Conservation (phyloP, 2,113 vertebrate genomes). For the Brevimyrus niger region DNA sequence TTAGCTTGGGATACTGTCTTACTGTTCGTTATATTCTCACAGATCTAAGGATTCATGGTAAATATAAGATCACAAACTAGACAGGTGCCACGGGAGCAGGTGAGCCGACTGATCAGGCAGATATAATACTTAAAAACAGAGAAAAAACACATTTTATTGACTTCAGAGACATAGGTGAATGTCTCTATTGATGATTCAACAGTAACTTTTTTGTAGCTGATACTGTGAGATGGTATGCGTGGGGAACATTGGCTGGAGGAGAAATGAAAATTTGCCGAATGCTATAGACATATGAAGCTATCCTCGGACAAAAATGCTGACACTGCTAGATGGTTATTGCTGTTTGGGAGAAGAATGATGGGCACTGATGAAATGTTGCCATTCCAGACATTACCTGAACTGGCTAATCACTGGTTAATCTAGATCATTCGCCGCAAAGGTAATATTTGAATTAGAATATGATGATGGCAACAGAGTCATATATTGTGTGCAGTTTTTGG, state of each 20-base stretch:
- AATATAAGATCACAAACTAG: not conserved
- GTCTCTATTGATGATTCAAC: not conserved
- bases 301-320: not conserved
- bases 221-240: not conserved
- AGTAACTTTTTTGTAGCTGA: not conserved
- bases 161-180: not conserved
- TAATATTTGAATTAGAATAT: not conserved
- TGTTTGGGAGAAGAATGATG: not conserved
- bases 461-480: not conserved
- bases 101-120: not conserved
- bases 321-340: not conserved
- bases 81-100: not conserved
- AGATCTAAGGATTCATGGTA: not conserved
- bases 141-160: not conserved
- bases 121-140: not conserved
- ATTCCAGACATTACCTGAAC: not conserved
- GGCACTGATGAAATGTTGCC: not conserved
- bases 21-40: not conserved
- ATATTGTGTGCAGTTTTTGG: not conserved
- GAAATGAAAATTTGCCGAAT: not conserved
- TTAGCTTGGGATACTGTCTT: not conserved
- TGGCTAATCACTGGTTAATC: not conserved
- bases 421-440: not conserved
- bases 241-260: not conserved
- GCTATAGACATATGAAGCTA: not conserved